Base-by-base conservation (phyloP, 2,888 invertebrate genomes). In the Chrysolina haemoptera region DNA sequence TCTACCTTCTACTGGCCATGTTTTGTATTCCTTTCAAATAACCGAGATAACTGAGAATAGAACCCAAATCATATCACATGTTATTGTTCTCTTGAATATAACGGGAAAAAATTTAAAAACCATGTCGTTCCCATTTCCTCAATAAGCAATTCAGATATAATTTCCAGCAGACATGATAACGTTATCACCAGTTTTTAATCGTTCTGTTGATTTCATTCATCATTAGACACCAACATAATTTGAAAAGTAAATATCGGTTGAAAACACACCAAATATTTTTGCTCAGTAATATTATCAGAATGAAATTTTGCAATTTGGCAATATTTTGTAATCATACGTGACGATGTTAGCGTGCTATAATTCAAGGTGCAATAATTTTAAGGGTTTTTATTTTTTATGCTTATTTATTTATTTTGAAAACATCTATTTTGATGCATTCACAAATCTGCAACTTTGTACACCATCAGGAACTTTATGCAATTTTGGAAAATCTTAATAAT, bases 271-370 rank as follows among this genome's bases (percentile, higher is more conserved):
- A 43, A 43, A 14, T 43, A 43, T 14, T 43, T 14, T 43, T 14
- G 43, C 43, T 14, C 14, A 0, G 43, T 12, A 43, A 12, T 43
- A 43, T 11, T 1, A 2, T 43, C 43, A 3, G 11, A 53, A 53
- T 11, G 20, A 22, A 9, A 27, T 27, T 59, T 14, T n/a, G 10
- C 59, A 18, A 16, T 59, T 59, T 59, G 35, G n/a, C 59, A 59
- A 59, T 59, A 14, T 59, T 59, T 59, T 8, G 59, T 27, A 59
- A 59, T 59, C 22, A 35, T 59, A 59, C 59, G 59, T 59, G 59
- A 59, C 59, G 35, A 35, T 16, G 10, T 16, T 12, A 22, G n/a
- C 14, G 27, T 27, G 35, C 35, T 0, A 8, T 35, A n/a, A 35
- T 35, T 35, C 35, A 35, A 35, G 35, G 8, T 8, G 8, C 35